Percentiles rank a stretch among this genome's conserved stretches.
These are phyloP conservation scores for Agrotis clavis DNA, from an alignment of 2,888 invertebrate species.

Conservation along the genomic window DNA sequence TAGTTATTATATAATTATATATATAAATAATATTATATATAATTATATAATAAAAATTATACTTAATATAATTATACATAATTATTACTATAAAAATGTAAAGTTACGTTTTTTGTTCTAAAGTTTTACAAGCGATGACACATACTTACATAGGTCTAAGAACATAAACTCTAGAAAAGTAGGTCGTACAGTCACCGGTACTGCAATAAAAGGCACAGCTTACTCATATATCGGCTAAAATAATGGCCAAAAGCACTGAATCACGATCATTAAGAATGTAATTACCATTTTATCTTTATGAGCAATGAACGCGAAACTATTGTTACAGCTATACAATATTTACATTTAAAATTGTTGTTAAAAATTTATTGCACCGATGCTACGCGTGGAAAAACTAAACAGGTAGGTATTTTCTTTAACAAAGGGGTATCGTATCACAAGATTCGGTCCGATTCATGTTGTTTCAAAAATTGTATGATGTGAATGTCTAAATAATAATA, in stretches of 20 bases:
- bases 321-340: conserved; percentile 68
- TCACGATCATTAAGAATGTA: conserved; percentile 80
- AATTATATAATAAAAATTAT: too few relatives aligned
- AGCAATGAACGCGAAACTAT: conserved; percentile 76
- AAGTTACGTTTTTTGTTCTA: background rate
- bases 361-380: conserved; percentile 52
- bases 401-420: conserved; percentile 9
- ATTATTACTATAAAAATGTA: too few relatives aligned
- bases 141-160: conserved; percentile 52
- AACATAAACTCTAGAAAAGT: conserved; percentile 44
- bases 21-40: too few relatives aligned
- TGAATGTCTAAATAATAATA: too few relatives aligned
- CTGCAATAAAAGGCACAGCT: conserved; percentile 65
- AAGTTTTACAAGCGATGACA: conserved; percentile 49
- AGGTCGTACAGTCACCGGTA: conserved; percentile 63
- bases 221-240: conserved; percentile 63
- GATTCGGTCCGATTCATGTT: too few relatives aligned
- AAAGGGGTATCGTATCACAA: background rate
- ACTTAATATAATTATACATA: too few relatives aligned
- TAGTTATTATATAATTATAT: too few relatives aligned
- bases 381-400: conserved; percentile 4
- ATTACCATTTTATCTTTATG: conserved; percentile 87
- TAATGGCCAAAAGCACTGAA: conserved; percentile 68
- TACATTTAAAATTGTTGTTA: conserved; percentile 66
- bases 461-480: too few relatives aligned